Evolutionary conservation across 2,797 vertebrate species (phyloP).

Genomic region (Decapterus maruadsi): DNA sequence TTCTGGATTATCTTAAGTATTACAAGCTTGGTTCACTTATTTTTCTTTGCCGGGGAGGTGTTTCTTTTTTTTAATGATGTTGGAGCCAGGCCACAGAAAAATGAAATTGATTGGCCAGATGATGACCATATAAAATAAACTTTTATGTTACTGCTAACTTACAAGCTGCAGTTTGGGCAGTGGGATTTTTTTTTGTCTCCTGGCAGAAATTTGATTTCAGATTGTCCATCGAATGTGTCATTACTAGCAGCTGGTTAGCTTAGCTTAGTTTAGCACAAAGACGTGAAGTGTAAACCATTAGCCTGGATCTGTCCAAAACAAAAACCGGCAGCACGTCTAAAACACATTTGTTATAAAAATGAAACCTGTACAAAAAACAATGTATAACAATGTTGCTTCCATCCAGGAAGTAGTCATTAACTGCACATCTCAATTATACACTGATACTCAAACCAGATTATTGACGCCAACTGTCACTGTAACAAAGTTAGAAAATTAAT

Average conservation of each 20-base stretch:
- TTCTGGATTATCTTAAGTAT: slow-evolving; percentile 30
- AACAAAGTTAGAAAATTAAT: not conserved
- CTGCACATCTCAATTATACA: not conserved
- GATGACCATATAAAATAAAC: slow-evolving; percentile 30
- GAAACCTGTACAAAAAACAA: not conserved
- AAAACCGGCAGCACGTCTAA: not conserved
- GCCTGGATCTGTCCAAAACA: not conserved
- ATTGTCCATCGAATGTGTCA: not conserved
- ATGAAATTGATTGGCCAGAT: slow-evolving; percentile 14
- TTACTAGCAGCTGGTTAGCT: not conserved
- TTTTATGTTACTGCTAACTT: slow-evolving; percentile 33
- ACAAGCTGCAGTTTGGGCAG: not conserved
- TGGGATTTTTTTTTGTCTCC: not conserved
- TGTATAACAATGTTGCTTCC: no score
- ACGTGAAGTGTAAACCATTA: not conserved
- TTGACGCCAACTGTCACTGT: not conserved
- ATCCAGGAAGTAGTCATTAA: not conserved
- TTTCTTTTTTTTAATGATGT: not conserved
- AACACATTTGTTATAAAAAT: not conserved
- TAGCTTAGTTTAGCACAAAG: not conserved
- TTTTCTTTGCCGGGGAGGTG: not conserved
- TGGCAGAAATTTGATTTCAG: not conserved
- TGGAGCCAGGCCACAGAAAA: not conserved
- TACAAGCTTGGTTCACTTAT: slow-evolving; percentile 6
- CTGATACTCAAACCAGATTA: not conserved